Conservation (phyloP, 2,113 vertebrate genomes). For the Astur gentilis region DNA sequence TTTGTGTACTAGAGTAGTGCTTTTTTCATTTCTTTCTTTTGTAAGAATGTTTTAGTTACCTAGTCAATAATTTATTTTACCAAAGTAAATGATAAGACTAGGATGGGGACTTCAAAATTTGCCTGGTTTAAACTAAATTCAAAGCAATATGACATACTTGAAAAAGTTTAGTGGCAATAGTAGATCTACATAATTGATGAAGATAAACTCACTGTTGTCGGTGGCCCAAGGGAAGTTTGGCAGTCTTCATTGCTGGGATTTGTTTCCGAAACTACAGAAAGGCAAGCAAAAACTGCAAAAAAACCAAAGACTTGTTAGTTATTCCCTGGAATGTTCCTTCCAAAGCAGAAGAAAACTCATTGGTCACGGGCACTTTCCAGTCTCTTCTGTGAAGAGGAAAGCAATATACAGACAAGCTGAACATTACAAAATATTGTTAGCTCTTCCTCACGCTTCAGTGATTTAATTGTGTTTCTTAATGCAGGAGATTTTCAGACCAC, state of each 20-base stretch:
- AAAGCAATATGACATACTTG: not conserved
- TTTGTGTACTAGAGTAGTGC: accelerated
- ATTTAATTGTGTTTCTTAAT: not conserved
- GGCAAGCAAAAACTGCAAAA: not conserved
- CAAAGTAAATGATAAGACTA: not conserved
- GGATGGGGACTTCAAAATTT: not conserved
- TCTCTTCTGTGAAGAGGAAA: not conserved
- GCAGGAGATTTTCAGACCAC: not conserved
- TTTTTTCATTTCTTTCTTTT: not conserved
- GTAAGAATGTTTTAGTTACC: not conserved
- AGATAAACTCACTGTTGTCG: not conserved
- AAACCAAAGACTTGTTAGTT: not conserved
- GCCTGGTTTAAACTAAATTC: not conserved
- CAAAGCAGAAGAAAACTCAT: not conserved
- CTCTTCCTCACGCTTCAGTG: not conserved
- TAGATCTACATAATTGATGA: not conserved
- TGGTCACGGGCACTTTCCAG: not conserved
- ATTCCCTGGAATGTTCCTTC: not conserved
- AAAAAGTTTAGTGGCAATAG: not conserved
- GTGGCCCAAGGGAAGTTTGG: not conserved
- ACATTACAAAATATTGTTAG: not conserved
- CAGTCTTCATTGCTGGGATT: not conserved
- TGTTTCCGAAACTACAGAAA: not conserved
- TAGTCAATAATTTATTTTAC: not conserved
- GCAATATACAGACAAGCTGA: not conserved